These are phyloP conservation scores for Yponomeuta plumbellus DNA, from an alignment of 2,888 invertebrate genomes.

Conservation along the genomic window DNA sequence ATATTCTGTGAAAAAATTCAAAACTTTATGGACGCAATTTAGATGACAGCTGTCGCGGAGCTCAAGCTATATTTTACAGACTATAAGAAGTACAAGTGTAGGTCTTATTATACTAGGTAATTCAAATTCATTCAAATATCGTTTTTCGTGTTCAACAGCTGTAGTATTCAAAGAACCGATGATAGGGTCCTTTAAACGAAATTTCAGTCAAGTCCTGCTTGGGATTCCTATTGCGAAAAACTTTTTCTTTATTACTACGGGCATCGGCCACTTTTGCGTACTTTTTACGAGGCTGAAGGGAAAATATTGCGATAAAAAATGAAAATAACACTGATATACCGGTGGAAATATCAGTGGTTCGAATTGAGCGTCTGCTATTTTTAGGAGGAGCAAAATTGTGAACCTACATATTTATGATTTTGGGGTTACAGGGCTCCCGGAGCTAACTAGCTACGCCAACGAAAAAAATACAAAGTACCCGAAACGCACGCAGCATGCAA, in stretches of 20 bases:
- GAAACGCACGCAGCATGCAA: no score
- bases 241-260: conserved; percentile 4
- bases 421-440: no score
- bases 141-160: not conserved
- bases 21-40: no score
- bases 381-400: not conserved
- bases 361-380: not conserved
- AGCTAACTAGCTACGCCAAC: no score
- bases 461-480: no score
- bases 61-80: no score
- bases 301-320: not conserved
- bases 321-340: conserved; percentile 9
- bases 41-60: no score
- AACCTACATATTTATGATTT: no score
- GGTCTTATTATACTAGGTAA: no score
- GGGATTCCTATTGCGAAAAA: conserved; percentile 7
- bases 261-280: not conserved
- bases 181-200: conserved; percentile 5
- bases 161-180: not conserved
- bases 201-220: not conserved
- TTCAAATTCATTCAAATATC: not conserved
- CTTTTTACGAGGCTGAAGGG: conserved; percentile 12
- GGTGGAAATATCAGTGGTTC: not conserved
- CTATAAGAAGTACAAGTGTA: no score
- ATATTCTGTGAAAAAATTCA: no score